Conservation (phyloP, 2,888 invertebrate genomes). For the Gari tellinella region DNA sequence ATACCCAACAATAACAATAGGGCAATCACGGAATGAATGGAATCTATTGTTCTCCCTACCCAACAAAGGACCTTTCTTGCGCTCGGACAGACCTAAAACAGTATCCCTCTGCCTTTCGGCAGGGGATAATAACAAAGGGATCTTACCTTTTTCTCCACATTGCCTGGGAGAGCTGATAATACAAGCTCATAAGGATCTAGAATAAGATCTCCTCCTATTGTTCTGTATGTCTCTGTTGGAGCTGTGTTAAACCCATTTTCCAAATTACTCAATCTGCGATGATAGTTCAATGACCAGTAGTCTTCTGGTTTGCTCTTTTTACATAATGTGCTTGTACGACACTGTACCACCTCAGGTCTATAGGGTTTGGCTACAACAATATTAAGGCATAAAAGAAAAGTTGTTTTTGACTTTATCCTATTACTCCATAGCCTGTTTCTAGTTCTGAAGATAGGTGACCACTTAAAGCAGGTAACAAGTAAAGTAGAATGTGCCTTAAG, state of each 20-base stretch:
- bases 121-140: no score
- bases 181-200: slow-evolving; percentile 67
- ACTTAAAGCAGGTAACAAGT: no score
- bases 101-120: no score
- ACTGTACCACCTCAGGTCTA: slow-evolving; percentile 49
- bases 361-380: slow-evolving; percentile 43
- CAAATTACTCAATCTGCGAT: slow-evolving; percentile 53
- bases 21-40: no score
- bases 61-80: no score
- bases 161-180: slow-evolving; percentile 50
- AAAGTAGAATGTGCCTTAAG: no score
- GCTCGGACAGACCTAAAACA: no score
- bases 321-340: slow-evolving; percentile 55
- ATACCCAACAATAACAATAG: no score
- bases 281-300: slow-evolving; percentile 59
- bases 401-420: no score
- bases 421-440: no score
- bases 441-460: no score
- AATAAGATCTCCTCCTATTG: slow-evolving; percentile 60
- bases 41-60: no score
- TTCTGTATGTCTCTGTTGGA: slow-evolving; percentile 56
- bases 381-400: neutral
- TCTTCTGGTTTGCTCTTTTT: slow-evolving; percentile 59
- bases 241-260: slow-evolving; percentile 58
- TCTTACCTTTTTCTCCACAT: slow-evolving; percentile 52